Conservation (phyloP, 2,888 invertebrate species). For the Synergus itoensis region DNA sequence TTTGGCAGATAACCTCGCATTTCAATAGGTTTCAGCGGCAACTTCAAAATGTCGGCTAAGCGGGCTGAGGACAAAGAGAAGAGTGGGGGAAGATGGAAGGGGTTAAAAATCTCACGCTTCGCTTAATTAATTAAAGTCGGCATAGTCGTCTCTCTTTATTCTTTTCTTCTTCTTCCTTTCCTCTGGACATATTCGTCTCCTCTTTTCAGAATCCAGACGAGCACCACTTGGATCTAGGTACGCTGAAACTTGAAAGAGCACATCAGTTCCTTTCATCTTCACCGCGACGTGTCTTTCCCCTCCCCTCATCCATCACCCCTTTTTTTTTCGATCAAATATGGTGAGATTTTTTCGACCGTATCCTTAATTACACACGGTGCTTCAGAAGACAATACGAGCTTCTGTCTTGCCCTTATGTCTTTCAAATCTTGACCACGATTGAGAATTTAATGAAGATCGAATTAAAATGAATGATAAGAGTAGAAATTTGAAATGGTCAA, state of each 20-base stretch:
- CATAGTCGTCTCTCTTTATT: constrained; percentile 58
- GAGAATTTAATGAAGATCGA: constrained; percentile 4
- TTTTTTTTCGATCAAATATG: constrained; percentile 41
- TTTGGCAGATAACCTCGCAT: constrained; percentile 52
- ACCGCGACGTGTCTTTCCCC: constrained; percentile 37
- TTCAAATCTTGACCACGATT: constrained; percentile 10
- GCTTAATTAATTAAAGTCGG: constrained; percentile 75
- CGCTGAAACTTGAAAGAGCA: constrained; percentile 34
- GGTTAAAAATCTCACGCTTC: constrained; percentile 75
- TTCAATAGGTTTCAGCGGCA: constrained; percentile 58
- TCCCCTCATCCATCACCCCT: constrained; percentile 21
- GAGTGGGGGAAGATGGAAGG: constrained; percentile 44
- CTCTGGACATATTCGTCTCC: constrained; percentile 47
- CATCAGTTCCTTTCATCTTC: constrained; percentile 30
- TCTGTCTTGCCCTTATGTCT: constrained; percentile 28
- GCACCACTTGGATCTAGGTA: constrained; percentile 50
- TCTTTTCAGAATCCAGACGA: constrained; percentile 51
- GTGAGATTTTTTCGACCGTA: constrained; percentile 24
- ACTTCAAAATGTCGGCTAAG: constrained; percentile 59
- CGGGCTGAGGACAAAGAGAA: constrained; percentile 58
- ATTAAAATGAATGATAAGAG: neutral
- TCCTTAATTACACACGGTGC: constrained; percentile 18
- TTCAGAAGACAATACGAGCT: constrained; percentile 28
- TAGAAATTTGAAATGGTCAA: neutral
- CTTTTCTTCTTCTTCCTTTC: constrained; percentile 51